Base-by-base conservation (phyloP, 1,140 invertebrate species). In the Drosophila tropicalis region DNA sequence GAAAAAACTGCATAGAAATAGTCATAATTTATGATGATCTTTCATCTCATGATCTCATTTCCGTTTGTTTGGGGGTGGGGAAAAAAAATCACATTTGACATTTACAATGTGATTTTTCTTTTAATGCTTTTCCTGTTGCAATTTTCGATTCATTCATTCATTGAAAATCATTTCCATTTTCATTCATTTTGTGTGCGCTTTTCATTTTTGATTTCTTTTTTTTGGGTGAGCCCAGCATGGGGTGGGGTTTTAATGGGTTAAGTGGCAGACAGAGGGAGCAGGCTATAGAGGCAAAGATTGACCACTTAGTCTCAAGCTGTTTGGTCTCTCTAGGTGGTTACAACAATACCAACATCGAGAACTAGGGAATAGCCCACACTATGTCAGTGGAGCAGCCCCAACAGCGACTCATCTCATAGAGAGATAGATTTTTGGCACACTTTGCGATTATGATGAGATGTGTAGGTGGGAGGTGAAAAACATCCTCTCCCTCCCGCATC, bases 211-310 rank as follows among this genome's bases (percentile, higher is more conserved):
- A 29, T 74, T 29, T 29, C 29, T 29, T 29, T 13, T 32, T 32
- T 86, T 86, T 82, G 86, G 82, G 82, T 81, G 79, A 55, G 81
- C 86, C 65, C 82, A 90, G 86, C 86, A 86, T 86, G 86, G 58
- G 81, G 68, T 80, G 64, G 69, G 72, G 79, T 76, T 68, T 83
- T 87, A 72, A 87, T 86, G 82, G 82, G 82, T 86, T 86, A 86
- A 86, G 67, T 68, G 70, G 67, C 44, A 51, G 63, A 70, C 64
- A 44, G 40, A 54, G 32, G n/a, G 15, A 17, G 55, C 55, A 70
- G 15, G 47, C 17, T 17, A 54, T 47, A 64, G 64, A 67, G 62
- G 76, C 61, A 55, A 67, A 68, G 71, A 58, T 76, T 51, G 44
- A 68, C 67, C 82, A 86, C 82, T 86, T 87, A 86, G 79, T 83